These are phyloP conservation scores for Diachasmimorpha longicaudata DNA, from an alignment of 1,140 invertebrate species.

Conservation along the genomic window DNA sequence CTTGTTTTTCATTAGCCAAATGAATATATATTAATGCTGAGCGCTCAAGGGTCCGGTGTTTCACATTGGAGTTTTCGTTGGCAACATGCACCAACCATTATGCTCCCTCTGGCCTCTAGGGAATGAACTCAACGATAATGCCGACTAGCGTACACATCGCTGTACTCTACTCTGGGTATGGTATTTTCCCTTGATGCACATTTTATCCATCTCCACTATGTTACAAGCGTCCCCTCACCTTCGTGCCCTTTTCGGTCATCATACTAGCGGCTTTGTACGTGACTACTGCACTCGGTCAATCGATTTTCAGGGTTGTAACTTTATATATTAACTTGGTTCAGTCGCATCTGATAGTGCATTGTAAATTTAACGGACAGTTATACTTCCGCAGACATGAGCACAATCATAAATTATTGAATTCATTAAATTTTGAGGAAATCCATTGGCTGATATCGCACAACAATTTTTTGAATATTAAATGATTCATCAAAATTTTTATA, in stretches of 20 bases:
- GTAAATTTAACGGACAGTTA: not conserved
- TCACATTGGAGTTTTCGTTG: not conserved
- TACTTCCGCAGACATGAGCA: too few species aligned
- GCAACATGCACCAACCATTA: conserved; percentile 24
- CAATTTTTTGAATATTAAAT: too few species aligned
- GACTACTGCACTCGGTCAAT: not conserved
- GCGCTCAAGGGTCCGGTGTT: conserved; percentile 18
- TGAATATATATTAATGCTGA: conserved; percentile 31
- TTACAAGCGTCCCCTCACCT: not conserved
- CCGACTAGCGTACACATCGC: not conserved
- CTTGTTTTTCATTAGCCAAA: conserved; percentile 35
- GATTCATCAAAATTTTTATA: too few species aligned
- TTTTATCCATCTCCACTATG: not conserved
- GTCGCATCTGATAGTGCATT: not conserved
- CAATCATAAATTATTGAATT: too few species aligned
- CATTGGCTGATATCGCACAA: too few species aligned
- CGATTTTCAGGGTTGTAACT: not conserved
- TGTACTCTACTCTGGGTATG: not conserved
- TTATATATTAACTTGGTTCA: not conserved
- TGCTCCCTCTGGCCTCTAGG: not conserved
- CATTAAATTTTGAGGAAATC: too few species aligned
- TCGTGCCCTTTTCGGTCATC: not conserved
- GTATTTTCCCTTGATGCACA: not conserved
- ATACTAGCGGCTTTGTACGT: not conserved
- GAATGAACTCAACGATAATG: conserved; percentile 4